Base-by-base conservation (phyloP, 2,888 invertebrate genomes). In the Teinopalpus imperialis region DNA sequence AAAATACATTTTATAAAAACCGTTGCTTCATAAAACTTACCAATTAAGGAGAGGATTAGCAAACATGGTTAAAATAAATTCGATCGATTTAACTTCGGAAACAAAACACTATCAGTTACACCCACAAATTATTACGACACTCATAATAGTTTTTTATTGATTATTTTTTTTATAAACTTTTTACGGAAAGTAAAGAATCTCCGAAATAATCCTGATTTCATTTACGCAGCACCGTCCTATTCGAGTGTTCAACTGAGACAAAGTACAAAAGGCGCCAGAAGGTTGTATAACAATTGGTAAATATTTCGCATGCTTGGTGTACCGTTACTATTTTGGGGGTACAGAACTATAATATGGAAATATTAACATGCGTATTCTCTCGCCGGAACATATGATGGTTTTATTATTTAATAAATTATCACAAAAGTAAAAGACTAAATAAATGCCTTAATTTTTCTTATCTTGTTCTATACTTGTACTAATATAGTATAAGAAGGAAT, bases 181-280 rank as follows among this genome's bases (percentile, higher is more conserved):
- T 26, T 39, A 31, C 21, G 3, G 12, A 37, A 8, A 21, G n/a
- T n/a, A n/a, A 20, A 40, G 16, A 30, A 18, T 16, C 4, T 16
- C 4, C 10, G 16, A 18, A 10, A 18, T 16, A 20, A 39, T 20
- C 29, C 18, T 23, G 23, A 18, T 26, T 37, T 20, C 7, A 37
- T 32, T 12, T 47, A 52, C 51, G 58, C 61, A 65, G 66, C 63
- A 69, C 67, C 66, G 63, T 56, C 51, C 64, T 57, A 59, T 55
- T 50, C 71, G 68, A 70, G 58, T 62, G 74, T 61, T 56, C 50
- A 59, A 62, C 55, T 58, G 59, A 61, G 54, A 77, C 76, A 76
- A 71, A 59, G 54, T 58, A 59, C 67, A 63, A 69, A 69, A 73
- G 63, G 54, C 48, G 56, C 59, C 42, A 54, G 66, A 65, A 69